A percentile compares a stretch with the other conserved stretches of the same genome.
Evolutionary conservation across 2,888 invertebrate genomes (phyloP).

Genomic region (Digitonthophagus gazella): DNA sequence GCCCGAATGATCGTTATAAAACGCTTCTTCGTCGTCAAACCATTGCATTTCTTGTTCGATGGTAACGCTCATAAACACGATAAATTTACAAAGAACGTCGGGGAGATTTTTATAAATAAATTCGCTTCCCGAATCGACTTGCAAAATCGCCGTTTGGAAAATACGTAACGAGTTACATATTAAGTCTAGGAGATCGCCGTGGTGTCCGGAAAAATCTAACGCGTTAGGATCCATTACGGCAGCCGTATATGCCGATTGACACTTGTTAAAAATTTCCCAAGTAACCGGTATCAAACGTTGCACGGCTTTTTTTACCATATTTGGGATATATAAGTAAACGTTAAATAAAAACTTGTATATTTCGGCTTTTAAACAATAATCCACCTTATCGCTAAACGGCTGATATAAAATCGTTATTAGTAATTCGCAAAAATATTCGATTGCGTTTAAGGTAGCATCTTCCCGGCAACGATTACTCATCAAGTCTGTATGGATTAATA

Average conservation of each 20-base stretch:
- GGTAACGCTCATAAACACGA: conserved; percentile 31
- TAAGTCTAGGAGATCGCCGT: conserved; percentile 24
- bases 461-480: conserved; percentile 7
- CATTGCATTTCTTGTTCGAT: conserved; percentile 29
- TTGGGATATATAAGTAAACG: conserved; percentile 25
- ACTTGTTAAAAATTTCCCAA: conserved; percentile 31
- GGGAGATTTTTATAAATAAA: conserved; percentile 26
- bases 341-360: conserved; percentile 27
- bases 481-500: conserved; percentile 22
- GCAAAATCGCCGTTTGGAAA: conserved; percentile 24
- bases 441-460: conserved; percentile 3
- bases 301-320: conserved; percentile 23
- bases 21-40: conserved; percentile 27
- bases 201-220: conserved; percentile 13
- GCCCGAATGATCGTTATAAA: conserved; percentile 25
- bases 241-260: conserved; percentile 29
- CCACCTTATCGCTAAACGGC: conserved; percentile 31
- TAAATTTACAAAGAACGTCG: conserved; percentile 30
- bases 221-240: conserved; percentile 25
- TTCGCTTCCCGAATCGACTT: conserved; percentile 20
- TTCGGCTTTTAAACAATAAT: conserved; percentile 29
- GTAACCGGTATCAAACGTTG: conserved; percentile 28
- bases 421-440: conserved; percentile 27
- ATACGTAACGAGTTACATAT: conserved; percentile 29
- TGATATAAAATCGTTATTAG: conserved; percentile 27